These are phyloP conservation scores for Eupithecia exiguata DNA, from an alignment of 2,888 invertebrate species.

Conservation along the genomic window DNA sequence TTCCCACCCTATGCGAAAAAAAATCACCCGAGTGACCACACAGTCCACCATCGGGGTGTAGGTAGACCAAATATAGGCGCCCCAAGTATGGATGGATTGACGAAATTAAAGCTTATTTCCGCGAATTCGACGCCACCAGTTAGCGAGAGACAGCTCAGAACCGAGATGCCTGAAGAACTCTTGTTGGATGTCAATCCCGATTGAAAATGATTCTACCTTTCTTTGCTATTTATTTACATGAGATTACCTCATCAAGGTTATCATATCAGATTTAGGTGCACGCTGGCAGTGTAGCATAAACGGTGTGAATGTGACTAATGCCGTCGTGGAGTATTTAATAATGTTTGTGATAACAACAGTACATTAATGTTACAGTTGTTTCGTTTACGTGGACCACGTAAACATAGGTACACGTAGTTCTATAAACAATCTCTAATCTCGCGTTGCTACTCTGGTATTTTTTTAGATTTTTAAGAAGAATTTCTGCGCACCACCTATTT, in stretches of 20 bases:
- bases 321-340: not conserved
- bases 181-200: not conserved
- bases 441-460: not conserved
- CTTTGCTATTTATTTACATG: not conserved
- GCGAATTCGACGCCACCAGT: not conserved
- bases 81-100: not conserved
- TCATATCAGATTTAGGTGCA: not conserved
- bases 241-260: not conserved
- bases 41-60: not conserved
- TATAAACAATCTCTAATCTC: not conserved
- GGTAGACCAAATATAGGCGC: not conserved
- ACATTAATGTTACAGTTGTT: not conserved
- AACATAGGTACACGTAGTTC: not conserved
- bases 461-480: not conserved
- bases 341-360: slow-evolving; percentile 4
- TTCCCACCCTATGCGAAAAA: not conserved
- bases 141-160: not conserved
- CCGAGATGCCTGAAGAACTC: not conserved
- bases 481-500: no score
- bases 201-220: not conserved
- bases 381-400: not conserved
- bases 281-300: not conserved
- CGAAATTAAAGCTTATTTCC: not conserved
- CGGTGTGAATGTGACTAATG: not conserved
- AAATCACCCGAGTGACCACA: not conserved